Percentiles rank a stretch among this genome's conserved stretches.
phyloP scores from a whole-genome alignment of 2,113 vertebrate species.

The Myiozetetes cayanensis region DNA sequence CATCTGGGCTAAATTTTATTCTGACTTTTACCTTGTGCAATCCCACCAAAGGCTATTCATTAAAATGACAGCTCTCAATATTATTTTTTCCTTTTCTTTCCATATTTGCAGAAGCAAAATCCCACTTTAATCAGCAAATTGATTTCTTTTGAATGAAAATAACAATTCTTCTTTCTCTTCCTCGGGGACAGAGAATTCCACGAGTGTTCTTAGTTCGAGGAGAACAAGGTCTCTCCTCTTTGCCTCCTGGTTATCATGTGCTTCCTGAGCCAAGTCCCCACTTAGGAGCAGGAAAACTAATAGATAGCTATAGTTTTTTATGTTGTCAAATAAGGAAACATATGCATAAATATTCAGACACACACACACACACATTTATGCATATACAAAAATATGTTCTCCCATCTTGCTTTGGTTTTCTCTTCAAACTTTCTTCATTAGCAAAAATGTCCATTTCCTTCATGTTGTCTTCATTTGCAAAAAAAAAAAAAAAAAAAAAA shows the following conservation, averaged over 20 bases:
- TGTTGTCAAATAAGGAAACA: not conserved
- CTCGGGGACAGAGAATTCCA: not conserved
- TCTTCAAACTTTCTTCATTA: not conserved
- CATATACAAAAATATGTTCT: not conserved
- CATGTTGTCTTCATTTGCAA: not conserved
- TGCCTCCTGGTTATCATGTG: not conserved
- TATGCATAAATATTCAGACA: too few relatives aligned
- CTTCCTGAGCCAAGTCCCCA: not conserved
- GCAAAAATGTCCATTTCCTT: not conserved
- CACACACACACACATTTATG: too few relatives aligned
- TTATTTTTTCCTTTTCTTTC: not conserved
- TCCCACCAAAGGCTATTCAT: not conserved
- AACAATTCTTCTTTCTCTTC: not conserved
- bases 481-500: not conserved
- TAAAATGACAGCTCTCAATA: conserved; percentile 15
- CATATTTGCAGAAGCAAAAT: not conserved
- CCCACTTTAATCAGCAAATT: not conserved
- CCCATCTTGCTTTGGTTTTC: not conserved
- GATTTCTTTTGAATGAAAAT: not conserved
- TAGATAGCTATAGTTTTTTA: not conserved
- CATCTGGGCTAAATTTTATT: conserved; percentile 10
- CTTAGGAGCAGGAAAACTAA: not conserved
- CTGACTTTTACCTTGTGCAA: not conserved
- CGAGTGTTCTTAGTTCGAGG: not conserved
- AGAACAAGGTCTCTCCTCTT: not conserved